Evolutionary conservation across 1,140 invertebrate genomes (phyloP), one percentile per base, ranked within the genome.

Genomic region (Camponotus pennsylvanicus): DNA sequence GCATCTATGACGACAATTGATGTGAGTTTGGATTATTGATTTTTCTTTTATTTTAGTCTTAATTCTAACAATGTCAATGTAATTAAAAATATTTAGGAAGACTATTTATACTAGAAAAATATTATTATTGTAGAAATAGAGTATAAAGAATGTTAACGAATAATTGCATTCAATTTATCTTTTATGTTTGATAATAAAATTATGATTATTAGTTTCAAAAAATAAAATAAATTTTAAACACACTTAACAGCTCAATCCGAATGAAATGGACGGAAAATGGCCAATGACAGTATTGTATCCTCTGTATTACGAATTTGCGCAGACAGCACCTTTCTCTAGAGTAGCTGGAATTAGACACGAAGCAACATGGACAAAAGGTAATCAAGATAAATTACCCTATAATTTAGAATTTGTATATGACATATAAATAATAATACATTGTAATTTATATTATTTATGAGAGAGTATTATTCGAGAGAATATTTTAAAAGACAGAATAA

Each of bases 211-310:
- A 52, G 21, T 78, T 49, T 9, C 13, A 0, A 13, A 42, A 1
- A 57, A 45, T 45, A 59, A 34, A 59, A 61, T 59, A 6, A 15
- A 63, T 69, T 45, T 69, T 61, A 9, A 49, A 55, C 63, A n/a
- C 27, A 78, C 71, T 71, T 52, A 75, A 9, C 88, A 97, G 97
- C 96, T 97, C 82, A 96, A 96, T 88, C 97, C 96, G 5, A 94
- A 95, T 6, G 97, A 97, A 89, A 96, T 97, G 93, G 96, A 97
- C 90, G 97, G 97, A 67, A 97, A 97, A 90, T 97, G 97, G 96
- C 97, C 97, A 2, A 97, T 97, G 96, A 97, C 97, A 0, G 96
- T 97, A 32, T 93, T 97, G 0, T 97, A 97, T 89, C 97, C 97
- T 0, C 93, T 97, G 21, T 97, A 97, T 89, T 97, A 97, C 91